Conservation (phyloP, 2,113 vertebrate species). For the Macquaria australasica region DNA sequence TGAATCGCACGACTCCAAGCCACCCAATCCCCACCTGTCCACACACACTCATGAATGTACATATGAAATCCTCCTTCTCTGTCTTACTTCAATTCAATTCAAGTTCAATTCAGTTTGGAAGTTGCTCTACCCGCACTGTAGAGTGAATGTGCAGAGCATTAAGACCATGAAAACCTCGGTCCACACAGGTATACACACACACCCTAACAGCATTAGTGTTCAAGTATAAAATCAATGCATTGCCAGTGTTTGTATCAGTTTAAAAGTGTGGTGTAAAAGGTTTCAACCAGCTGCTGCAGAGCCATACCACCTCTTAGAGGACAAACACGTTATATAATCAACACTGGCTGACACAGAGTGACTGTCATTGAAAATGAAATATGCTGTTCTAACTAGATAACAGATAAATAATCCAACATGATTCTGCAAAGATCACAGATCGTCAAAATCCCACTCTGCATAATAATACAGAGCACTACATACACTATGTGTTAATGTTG, state of each 20-base stretch:
- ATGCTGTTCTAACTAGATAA: constrained; percentile 32
- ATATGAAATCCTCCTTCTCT: not conserved
- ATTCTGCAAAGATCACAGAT: too few relatives aligned
- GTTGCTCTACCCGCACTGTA: not conserved
- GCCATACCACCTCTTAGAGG: not conserved
- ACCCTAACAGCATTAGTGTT: not conserved
- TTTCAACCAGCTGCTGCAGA: not conserved
- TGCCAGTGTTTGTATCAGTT: not conserved
- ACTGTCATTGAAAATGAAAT: not conserved
- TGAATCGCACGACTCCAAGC: constrained; percentile 27
- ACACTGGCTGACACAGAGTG: not conserved
- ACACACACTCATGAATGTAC: not conserved
- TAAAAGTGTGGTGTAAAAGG: not conserved
- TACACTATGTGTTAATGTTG: not conserved
- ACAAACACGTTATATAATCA: not conserved
- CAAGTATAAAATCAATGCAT: not conserved
- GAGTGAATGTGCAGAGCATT: not conserved
- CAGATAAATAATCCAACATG: not conserved
- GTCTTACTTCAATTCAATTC: not conserved
- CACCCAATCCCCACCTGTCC: constrained; percentile 51
- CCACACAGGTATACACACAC: not conserved
- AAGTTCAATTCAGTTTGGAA: not conserved
- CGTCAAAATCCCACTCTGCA: too few relatives aligned
- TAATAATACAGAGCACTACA: not conserved
- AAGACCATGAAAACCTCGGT: not conserved